Conservation (phyloP, 2,113 vertebrate genomes). For the Taurulus bubalis region DNA sequence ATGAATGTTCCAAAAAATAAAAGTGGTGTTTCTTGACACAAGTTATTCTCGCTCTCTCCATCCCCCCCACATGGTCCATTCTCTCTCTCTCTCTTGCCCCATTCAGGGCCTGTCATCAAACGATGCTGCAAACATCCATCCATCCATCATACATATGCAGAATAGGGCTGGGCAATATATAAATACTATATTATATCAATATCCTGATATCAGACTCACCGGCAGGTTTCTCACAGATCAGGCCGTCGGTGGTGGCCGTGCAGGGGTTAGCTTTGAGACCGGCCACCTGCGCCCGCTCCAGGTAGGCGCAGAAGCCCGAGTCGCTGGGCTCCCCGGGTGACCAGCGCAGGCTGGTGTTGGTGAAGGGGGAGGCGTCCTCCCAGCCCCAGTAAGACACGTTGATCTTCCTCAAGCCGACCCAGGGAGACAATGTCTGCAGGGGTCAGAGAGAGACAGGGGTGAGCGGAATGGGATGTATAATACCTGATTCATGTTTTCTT, state of each 20-base stretch:
- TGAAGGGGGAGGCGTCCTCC: conserved; percentile 94
- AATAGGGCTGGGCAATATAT: too few relatives aligned
- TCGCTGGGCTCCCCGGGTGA: conserved; percentile 90
- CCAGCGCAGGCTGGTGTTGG: conserved; percentile 90
- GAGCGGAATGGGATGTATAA: background rate
- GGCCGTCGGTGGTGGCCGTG: conserved; percentile 90
- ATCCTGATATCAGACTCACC: conserved; percentile 55
- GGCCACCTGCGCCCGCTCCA: conserved; percentile 80
- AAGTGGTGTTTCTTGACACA: too few relatives aligned
- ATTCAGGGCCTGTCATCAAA: too few relatives aligned
- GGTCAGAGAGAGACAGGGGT: background rate
- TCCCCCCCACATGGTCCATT: too few relatives aligned
- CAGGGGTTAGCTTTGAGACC: conserved; percentile 93
- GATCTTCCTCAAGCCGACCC: conserved; percentile 96
- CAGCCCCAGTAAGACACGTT: conserved; percentile 97
- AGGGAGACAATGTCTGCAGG: conserved; percentile 89
- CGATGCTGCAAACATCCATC: too few relatives aligned
- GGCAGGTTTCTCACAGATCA: conserved; percentile 92
- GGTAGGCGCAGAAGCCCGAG: conserved; percentile 93
- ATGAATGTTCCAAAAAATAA: too few relatives aligned
- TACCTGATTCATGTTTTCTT: background rate
- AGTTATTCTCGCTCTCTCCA: too few relatives aligned
- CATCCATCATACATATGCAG: too few relatives aligned
- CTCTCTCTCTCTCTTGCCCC: background rate
- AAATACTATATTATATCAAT: too few relatives aligned